A percentile compares a stretch with the other conserved stretches of the same genome.
Evolutionary conservation across 37 sponge, comb jelly and placozoan genomes (phyloP).

Genomic region (Hormiphora californensis): DNA sequence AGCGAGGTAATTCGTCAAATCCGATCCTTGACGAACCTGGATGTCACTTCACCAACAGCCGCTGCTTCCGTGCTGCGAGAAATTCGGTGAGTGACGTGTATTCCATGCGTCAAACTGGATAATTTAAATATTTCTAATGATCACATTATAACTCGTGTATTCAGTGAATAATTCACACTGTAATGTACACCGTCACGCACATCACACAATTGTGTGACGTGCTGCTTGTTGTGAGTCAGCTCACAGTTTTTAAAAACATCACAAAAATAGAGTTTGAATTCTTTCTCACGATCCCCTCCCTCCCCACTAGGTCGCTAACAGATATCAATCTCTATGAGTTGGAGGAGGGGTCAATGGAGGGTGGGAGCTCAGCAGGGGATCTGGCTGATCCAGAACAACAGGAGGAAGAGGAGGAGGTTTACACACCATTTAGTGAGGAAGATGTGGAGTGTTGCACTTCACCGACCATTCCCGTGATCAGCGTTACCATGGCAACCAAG

Average conservation of each 20-base stretch:
- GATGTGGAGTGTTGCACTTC: no score
- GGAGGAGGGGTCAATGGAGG: background rate
- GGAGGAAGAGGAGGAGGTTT: background rate
- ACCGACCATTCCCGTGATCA: no score
- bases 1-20: slow-evolving; percentile 34
- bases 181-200: no score
- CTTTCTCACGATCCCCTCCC: background rate
- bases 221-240: no score
- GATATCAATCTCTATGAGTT: background rate
- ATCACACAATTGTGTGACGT: no score
- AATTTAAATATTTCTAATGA: background rate
- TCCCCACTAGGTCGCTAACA: background rate
- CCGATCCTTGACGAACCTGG: background rate
- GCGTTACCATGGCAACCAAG: no score
- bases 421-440: background rate
- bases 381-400: background rate
- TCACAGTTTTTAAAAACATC: no score
- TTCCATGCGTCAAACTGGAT: no score
- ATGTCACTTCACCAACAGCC: slow-evolving; percentile 3
- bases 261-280: no score
- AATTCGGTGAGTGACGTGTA: slow-evolving; percentile 1
- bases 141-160: no score
- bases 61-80: slow-evolving; percentile 4
- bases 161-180: no score
- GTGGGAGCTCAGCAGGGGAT: background rate